Evolutionary conservation across 2,113 vertebrate genomes (phyloP).

Genomic region (Vulpes ferrilata): DNA sequence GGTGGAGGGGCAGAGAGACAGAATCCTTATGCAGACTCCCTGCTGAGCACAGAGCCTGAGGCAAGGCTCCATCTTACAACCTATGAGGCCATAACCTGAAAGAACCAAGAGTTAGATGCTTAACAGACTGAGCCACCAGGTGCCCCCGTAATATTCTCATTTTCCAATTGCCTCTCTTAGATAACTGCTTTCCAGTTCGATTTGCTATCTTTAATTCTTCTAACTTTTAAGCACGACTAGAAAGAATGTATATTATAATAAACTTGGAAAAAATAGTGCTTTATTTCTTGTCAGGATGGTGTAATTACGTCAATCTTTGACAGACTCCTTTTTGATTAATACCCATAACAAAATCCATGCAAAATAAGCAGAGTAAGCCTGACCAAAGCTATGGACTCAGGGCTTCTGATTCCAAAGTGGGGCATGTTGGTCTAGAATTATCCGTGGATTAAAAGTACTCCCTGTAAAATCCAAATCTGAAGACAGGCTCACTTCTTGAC

Average conservation of each 20-base stretch:
- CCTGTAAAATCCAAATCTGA: background rate
- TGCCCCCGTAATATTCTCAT: background rate
- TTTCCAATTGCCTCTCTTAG: background rate
- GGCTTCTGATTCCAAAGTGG: background rate
- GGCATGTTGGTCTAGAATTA: background rate
- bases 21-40: background rate
- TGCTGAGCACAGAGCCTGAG: background rate
- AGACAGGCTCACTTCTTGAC: background rate
- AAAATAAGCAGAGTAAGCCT: background rate
- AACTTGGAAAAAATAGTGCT: background rate
- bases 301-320: background rate
- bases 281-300: slow-evolving; percentile 8
- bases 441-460: background rate
- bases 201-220: background rate
- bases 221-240: background rate
- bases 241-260: background rate
- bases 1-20: background rate
- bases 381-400: background rate
- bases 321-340: background rate
- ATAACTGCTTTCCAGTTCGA: background rate
- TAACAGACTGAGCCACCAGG: background rate
- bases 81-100: background rate
- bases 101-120: background rate
- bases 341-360: background rate
- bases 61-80: background rate